Evolutionary conservation across 2,113 vertebrate species (phyloP).

Genomic region (Porphyrio hochstetteri): DNA sequence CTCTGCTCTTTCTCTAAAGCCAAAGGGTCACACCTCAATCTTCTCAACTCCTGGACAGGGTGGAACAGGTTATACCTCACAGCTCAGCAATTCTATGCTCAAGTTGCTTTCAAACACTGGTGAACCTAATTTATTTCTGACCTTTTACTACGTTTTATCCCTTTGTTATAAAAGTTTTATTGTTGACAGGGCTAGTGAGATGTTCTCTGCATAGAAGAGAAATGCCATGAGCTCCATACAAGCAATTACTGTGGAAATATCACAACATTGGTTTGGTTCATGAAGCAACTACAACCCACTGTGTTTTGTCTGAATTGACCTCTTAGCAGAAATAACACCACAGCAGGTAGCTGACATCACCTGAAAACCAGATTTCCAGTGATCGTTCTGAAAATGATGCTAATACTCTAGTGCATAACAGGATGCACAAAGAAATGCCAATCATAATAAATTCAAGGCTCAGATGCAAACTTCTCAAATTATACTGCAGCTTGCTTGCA

Average conservation of each 20-base stretch:
- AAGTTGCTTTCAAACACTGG: background rate
- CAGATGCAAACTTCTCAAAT: background rate
- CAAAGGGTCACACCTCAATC: background rate
- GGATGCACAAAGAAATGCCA: background rate
- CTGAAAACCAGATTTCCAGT: background rate
- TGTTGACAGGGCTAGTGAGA: background rate
- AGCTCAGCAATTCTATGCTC: background rate
- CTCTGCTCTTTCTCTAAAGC: background rate
- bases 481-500: background rate
- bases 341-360: background rate
- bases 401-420: background rate
- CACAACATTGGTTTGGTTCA: background rate
- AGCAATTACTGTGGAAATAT: background rate
- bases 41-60: background rate
- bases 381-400: background rate
- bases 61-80: background rate
- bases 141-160: background rate
- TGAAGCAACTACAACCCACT: background rate
- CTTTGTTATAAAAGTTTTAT: background rate
- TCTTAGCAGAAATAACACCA: background rate
- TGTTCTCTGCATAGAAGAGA: background rate
- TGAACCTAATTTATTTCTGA: background rate
- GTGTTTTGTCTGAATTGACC: background rate
- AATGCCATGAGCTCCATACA: background rate
- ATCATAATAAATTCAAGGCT: background rate